Conservation (phyloP, 2,888 invertebrate species). For the Lycia hirtaria region DNA sequence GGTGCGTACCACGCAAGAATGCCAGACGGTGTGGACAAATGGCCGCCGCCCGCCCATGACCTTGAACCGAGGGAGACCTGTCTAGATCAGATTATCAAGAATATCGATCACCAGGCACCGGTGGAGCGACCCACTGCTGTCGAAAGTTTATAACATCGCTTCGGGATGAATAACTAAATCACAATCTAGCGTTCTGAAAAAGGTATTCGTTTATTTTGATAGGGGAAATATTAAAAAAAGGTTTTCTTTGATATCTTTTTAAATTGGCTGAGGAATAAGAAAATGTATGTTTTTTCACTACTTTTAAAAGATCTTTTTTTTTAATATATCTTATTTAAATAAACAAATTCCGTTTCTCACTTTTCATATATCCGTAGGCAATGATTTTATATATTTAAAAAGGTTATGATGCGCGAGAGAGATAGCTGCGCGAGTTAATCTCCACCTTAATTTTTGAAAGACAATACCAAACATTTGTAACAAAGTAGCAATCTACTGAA, state of each 20-base stretch:
- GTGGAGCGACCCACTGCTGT: background rate
- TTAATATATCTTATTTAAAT: too few relatives aligned
- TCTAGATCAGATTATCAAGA: conserved; percentile 58
- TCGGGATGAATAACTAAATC: background rate
- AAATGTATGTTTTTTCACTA: too few relatives aligned
- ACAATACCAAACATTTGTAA: background rate
- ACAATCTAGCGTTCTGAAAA: background rate
- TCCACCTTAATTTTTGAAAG: background rate
- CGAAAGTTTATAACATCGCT: background rate
- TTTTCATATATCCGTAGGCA: too few relatives aligned
- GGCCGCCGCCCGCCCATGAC: conserved; percentile 54
- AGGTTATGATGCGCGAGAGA: too few relatives aligned
- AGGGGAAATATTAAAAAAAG: background rate
- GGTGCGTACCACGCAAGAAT: conserved; percentile 43
- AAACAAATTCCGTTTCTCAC: too few relatives aligned
- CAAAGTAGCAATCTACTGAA: background rate
- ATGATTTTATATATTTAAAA: too few relatives aligned
- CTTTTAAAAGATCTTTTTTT: too few relatives aligned
- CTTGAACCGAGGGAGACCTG: conserved; percentile 59
- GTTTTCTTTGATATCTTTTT: too few relatives aligned
- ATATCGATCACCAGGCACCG: conserved; percentile 28
- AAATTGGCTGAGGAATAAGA: too few relatives aligned
- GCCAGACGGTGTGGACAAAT: conserved; percentile 48
- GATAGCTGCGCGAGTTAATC: too few relatives aligned
- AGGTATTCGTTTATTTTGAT: background rate